Evolutionary conservation across 2,797 vertebrate genomes (phyloP), one percentile per base, ranked within the genome.

Genomic region (Cuniculus paca): DNA sequence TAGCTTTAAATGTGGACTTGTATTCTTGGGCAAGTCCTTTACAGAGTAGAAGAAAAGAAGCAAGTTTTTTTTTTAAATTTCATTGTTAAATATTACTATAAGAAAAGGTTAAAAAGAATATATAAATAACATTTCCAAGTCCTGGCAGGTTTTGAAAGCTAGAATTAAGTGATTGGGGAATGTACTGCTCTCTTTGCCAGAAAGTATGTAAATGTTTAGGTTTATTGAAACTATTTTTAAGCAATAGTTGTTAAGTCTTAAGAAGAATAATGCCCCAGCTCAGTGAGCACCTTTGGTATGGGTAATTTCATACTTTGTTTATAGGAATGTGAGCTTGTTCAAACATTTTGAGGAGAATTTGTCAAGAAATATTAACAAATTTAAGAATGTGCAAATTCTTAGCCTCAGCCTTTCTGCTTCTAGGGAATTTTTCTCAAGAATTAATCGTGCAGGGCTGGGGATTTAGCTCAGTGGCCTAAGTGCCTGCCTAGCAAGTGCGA

Each of bases 391-490:
- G 24, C 24, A 72, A 78, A 75, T 85, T 79, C 20, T 77, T 87
- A 94, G 31, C 70, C n/a, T 88, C 81, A 92, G 42, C 77, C 92
- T 45, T 95, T 95, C 88, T 74, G 36, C 26, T 95, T 96, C 77
- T 90, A 42, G 54, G 19, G 6, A 74, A 36, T 74, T 82, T 92
- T 39, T 54, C n/a, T 83, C 17, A 70, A 42, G 90, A 96, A 92
- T 42, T 94, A 94, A 86, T 77, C 89, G 42, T 45, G 58, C n/a
- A 88, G 22, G n/a, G n/a, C n/a, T n/a, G n/a, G n/a, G n/a, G n/a
- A n/a, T n/a, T n/a, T n/a, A n/a, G n/a, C n/a, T n/a, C n/a, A n/a
- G n/a, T n/a, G n/a, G n/a, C n/a, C n/a, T n/a, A n/a, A n/a, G n/a
- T n/a, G n/a, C n/a, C n/a, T n/a, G n/a, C n/a, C n/a, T n/a, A n/a